Evolutionary conservation across 2,888 invertebrate species (phyloP), one percentile per base, ranked within the genome.

Genomic region (Oligia latruncula): DNA sequence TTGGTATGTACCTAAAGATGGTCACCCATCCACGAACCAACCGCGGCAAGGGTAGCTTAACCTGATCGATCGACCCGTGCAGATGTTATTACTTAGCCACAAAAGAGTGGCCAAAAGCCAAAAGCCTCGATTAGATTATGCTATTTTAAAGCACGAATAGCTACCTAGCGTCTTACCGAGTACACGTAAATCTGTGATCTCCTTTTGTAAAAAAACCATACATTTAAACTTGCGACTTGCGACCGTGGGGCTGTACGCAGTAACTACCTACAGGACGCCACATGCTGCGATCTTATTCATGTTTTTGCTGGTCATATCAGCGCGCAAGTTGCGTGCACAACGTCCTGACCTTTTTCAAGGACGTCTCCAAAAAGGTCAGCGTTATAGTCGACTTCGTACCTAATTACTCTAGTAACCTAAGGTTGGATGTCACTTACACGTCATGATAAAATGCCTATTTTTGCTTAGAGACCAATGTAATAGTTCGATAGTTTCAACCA

Each of bases 291-390:
- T 46, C 29, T 11, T 55, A 35, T 17, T 23, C 4, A 0, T 46
- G 43, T 3, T 46, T 72, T 64, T 46, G 20, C 46, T 55, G 17
- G 55, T 23, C 40, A 74, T 29, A 15, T 13, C 40, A 40, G 46
- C 46, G 46, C 46, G 13, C 46, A 3, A 40, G 40, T 79, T 11
- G 71, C 82, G 64, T 65, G 46, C 65, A 46, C 20, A 40, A 20
- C 40, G 20, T 20, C 23, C 23, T 74, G 65, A 74, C 58, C 49
- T 58, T 82, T 73, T 49, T 58, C 11, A 82, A 80, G 74, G 74
- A 13, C 64, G 46, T 40, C 46, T 73, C 46, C 46, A 17, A 73
- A 72, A 79, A 73, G 55, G 55, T 66, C 35, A 81, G 35, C 49
- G 17, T 9, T 68, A 20, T 29, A 40, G 13, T 40, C 40, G 43